Base-by-base conservation (phyloP, 1,140 invertebrate genomes). In the Parapsyche elsis region DNA sequence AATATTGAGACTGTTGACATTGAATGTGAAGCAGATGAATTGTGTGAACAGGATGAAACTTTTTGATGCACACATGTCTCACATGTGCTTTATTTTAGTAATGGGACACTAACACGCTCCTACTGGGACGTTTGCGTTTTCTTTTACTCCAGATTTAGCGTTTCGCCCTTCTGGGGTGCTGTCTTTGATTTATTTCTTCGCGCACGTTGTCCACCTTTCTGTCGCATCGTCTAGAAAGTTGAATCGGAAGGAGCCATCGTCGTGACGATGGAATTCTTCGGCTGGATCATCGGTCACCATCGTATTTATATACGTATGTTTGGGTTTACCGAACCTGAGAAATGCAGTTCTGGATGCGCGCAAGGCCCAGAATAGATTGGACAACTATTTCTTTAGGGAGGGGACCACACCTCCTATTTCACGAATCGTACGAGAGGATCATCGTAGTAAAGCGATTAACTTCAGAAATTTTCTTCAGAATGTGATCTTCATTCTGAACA, bases 271-370 rank as follows among this genome's bases (percentile, higher is more conserved):
- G 49, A 53, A 53, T 53, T 53, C 49, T 75, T 53, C 45, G 16
- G 53, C 46, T 49, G 59, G 57, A 76, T 76, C 23, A 12, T n/a
- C 49, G 64, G 23, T 78, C 12, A 45, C n/a, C 46, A 14, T 67
- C 45, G 64, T 79, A 79, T 80, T 80, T 80, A 76, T 76, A 61
- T 30, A n/a, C 49, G 12, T 57, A 12, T 57, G 79, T 80, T 74
- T 75, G 79, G 59, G 79, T 80, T 80, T 80, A 80, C 79, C 79
- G 79, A 80, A 80, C 79, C 73, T 24, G 45, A 73, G 79, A 80
- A 80, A 79, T 79, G 78, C 78, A 79, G 30, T 45, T 67, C 21
- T 53, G 70, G 14, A 57, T 49, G 9, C 73, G 30, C 45, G 21
- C 23, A 14, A 16, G 7, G 23, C 71, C 79, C n/a, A 64, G 53